phyloP scores from a whole-genome alignment of 2,888 invertebrate genomes.

The Cheilosia urbana region DNA sequence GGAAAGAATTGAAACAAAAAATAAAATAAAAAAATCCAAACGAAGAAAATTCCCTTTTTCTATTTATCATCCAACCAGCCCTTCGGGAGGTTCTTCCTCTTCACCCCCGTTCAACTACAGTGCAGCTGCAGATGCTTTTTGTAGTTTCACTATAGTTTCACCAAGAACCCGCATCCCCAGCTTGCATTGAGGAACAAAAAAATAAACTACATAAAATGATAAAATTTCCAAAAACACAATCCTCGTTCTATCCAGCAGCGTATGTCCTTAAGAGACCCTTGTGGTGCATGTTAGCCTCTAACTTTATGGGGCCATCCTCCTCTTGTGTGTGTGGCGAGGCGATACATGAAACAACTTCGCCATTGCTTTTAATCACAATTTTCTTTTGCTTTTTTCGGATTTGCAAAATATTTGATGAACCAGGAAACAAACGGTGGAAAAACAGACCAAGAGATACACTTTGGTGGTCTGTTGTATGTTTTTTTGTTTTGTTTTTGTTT shows the following conservation, averaged over 20 bases:
- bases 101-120: too few species aligned
- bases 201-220: background rate
- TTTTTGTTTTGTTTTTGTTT: background rate
- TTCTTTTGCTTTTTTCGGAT: slow-evolving; percentile 1
- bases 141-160: too few species aligned
- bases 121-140: too few species aligned
- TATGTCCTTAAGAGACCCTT: background rate
- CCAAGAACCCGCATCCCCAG: too few species aligned
- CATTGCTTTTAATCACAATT: slow-evolving; percentile 58
- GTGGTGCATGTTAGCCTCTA: background rate
- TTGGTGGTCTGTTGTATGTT: background rate
- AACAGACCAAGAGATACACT: slow-evolving; percentile 7
- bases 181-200: too few species aligned
- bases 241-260: background rate
- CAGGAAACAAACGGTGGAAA: slow-evolving; percentile 20
- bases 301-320: background rate
- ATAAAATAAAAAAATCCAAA: too few species aligned
- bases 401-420: slow-evolving; percentile 30
- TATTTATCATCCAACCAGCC: too few species aligned
- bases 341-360: slow-evolving; percentile 19
- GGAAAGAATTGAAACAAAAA: too few species aligned
- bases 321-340: background rate
- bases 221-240: too few species aligned
- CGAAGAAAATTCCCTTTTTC: too few species aligned
- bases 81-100: too few species aligned